A percentile compares a stretch with the other conserved stretches of the same genome.
phyloP scores from a whole-genome alignment of 2,113 vertebrate species.

The Isichthys henryi region DNA sequence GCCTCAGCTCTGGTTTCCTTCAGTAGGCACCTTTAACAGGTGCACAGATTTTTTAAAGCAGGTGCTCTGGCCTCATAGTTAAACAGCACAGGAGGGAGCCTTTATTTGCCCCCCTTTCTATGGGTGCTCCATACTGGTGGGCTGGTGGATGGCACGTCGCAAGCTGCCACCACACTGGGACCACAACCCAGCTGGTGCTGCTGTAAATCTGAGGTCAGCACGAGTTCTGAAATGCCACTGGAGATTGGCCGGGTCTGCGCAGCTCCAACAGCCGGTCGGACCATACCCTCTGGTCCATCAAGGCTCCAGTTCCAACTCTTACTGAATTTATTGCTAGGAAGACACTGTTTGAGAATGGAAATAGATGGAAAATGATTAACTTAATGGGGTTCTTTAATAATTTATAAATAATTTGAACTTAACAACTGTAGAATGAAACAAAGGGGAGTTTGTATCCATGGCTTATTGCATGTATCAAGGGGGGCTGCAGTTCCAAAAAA shows the following conservation, averaged over 20 bases:
- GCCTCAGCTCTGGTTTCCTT: not conserved
- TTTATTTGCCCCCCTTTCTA: not conserved
- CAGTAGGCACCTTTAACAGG: not conserved
- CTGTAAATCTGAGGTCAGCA: slow-evolving; percentile 31
- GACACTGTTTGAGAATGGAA: not conserved
- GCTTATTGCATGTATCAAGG: not conserved
- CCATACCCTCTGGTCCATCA: not conserved
- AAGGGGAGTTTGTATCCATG: not conserved
- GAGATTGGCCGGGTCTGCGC: slow-evolving; percentile 4
- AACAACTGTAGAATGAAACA: not conserved
- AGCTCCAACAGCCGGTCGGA: not conserved
- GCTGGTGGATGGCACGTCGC: not conserved
- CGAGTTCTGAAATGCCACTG: slow-evolving; percentile 24
- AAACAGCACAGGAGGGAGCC: not conserved
- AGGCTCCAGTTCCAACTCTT: not conserved
- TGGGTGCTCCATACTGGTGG: not conserved
- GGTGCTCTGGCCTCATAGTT: not conserved
- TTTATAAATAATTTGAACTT: slow-evolving; percentile 19
- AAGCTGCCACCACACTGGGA: slow-evolving; percentile 5
- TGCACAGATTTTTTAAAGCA: not conserved
- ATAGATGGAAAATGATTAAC: slow-evolving; percentile 34
- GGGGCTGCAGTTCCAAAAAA: not conserved
- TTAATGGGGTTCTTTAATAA: slow-evolving; percentile 20
- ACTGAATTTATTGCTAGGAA: not conserved
- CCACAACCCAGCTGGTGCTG: slow-evolving; percentile 9